These are phyloP conservation scores for Meganola albula DNA, from an alignment of 2,888 invertebrate genomes.

Conservation along the genomic window DNA sequence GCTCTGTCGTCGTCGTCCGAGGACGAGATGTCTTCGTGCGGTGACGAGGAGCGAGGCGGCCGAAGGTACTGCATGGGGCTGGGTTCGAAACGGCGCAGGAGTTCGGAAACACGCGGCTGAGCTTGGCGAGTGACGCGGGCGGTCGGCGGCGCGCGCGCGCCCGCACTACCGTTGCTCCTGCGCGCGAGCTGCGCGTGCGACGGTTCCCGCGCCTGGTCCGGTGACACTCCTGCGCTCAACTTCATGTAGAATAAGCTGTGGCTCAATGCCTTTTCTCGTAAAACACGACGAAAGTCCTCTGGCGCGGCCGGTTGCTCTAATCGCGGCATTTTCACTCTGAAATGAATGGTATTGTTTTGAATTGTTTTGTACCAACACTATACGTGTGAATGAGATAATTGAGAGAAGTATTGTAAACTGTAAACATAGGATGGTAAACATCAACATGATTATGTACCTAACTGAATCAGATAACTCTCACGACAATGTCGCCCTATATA, in stretches of 20 bases:
- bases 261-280: constrained; percentile 69
- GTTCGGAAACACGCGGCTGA: constrained; percentile 66
- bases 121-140: constrained; percentile 56
- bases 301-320: constrained; percentile 52
- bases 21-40: constrained; percentile 64
- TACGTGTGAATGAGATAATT: too few relatives aligned
- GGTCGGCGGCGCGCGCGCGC: constrained; percentile 56
- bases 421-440: too few relatives aligned
- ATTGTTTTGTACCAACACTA: too few relatives aligned
- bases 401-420: too few relatives aligned
- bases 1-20: constrained; percentile 72
- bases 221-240: constrained; percentile 54
- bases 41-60: constrained; percentile 60
- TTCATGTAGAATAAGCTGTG: constrained; percentile 73
- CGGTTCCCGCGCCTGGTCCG: constrained; percentile 37
- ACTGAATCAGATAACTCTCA: too few relatives aligned
- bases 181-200: constrained; percentile 31
- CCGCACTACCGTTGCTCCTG: constrained; percentile 42
- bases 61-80: constrained; percentile 71
- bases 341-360: too few relatives aligned
- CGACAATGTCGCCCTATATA: too few relatives aligned
- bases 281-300: constrained; percentile 68
- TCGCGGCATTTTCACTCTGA: constrained; percentile 55
- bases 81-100: constrained; percentile 63
- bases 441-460: too few relatives aligned